Evolutionary conservation across 2,797 vertebrate genomes (phyloP), one percentile per base, ranked within the genome.

Genomic region (Cryptoprocta ferox): DNA sequence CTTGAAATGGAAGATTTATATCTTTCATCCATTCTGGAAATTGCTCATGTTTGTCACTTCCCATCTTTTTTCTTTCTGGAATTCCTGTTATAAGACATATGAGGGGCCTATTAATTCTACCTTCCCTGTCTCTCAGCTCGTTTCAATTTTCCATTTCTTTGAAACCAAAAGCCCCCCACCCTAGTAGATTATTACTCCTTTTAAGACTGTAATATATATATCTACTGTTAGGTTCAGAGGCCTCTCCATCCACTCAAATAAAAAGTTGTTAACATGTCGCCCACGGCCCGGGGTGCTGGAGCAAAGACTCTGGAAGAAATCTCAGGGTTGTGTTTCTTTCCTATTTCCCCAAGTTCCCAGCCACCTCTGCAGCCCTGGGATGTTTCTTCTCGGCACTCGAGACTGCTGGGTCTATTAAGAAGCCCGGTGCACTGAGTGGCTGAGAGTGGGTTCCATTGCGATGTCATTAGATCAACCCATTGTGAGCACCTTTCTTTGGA

Each of bases 391-490:
- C 97, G 89, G 96, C 91, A 97, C 94, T 92, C 90, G 66, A 91
- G 85, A 97, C 95, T 56, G 88, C 93, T 87, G 61, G 91, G 37
- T 85, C 88, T 96, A 92, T 98, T 98, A 97, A 88, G 98, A 98
- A 98, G 98, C 96, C 16, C 53, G 3, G 95, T 21, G 78, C 59
- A 92, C 84, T 39, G 93, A 95, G 97, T 91, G 97, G 95, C 95
- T 65, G 18, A 86, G 92, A 94, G 92, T 96, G 84, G 95, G 98
- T 97, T 98, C 98, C 98, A 98, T 97, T 96, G 97, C 98, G 91
- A 89, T 97, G 95, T 94, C 98, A 98, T 94, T 97, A 98, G 97
- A 97, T 98, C 97, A 97, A 98, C 98, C 91, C 94, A 97, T 97
- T 97, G 96, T 63, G 91, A 93, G 94, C 96, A 96, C 96, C 80